A percentile compares a stretch with the other conserved stretches of the same genome.
Conservation (phyloP, 2,888 invertebrate genomes). For the Drosophila mimica region DNA sequence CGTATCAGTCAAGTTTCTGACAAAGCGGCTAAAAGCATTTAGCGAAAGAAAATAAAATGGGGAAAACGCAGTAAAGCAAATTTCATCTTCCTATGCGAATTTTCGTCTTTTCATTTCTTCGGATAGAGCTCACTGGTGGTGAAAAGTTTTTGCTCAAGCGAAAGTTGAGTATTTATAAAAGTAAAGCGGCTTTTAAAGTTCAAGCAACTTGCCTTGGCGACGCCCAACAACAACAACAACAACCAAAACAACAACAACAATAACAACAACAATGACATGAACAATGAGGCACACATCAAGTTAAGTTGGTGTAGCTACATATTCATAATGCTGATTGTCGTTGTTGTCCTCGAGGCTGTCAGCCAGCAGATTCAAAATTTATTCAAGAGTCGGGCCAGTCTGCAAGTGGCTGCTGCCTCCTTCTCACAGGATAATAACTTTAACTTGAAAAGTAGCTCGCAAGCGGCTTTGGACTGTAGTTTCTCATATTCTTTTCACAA, state of each 20-base stretch:
- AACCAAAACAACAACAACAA: not conserved
- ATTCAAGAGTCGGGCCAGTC: slow-evolving; percentile 71
- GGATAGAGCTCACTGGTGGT: slow-evolving; percentile 36
- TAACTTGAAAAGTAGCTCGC: slow-evolving; percentile 69
- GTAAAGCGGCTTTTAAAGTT: slow-evolving; percentile 78
- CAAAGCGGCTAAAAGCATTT: slow-evolving; percentile 74
- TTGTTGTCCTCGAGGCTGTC: slow-evolving; percentile 47
- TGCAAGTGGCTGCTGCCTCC: slow-evolving; percentile 41
- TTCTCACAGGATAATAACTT: slow-evolving; percentile 62
- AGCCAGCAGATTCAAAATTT: slow-evolving; percentile 69
- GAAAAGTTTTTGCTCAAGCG: slow-evolving; percentile 59
- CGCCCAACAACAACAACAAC: slow-evolving; percentile 17
- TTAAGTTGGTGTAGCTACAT: slow-evolving; percentile 71
- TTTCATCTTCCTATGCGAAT: slow-evolving; percentile 39
- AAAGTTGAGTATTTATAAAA: slow-evolving; percentile 64
- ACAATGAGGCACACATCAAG: slow-evolving; percentile 53
- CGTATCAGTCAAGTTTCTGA: slow-evolving; percentile 48
- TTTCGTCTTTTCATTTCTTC: slow-evolving; percentile 29
- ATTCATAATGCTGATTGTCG: slow-evolving; percentile 74
- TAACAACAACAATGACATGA: slow-evolving; percentile 9
- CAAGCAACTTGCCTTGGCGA: slow-evolving; percentile 60
- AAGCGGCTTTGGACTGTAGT: slow-evolving; percentile 66
- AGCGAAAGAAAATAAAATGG: slow-evolving; percentile 26
- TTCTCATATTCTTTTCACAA: slow-evolving; percentile 23
- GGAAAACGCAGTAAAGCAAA: slow-evolving; percentile 29